Percentiles rank a stretch among this genome's conserved stretches.
phyloP scores from a whole-genome alignment of 2,888 invertebrate species.

The Lagria hirta region DNA sequence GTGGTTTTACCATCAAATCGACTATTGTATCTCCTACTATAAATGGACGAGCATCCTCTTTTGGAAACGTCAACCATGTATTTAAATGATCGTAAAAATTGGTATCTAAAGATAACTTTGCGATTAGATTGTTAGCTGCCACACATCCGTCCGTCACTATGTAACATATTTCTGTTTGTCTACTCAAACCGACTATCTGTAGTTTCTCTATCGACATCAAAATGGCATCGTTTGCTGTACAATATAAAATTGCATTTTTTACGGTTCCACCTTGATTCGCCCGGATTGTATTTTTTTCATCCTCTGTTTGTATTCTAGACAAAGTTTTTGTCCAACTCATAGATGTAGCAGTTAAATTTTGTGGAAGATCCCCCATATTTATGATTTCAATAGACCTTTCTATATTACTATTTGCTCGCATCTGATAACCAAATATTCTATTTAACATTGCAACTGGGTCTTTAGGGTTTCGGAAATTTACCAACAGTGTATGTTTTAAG shows the following conservation, averaged over 20 bases:
- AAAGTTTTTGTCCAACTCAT: conserved; percentile 11
- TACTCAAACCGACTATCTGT: conserved; percentile 9
- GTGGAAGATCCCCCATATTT: neutral
- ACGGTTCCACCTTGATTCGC: conserved; percentile 13
- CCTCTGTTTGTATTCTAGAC: conserved; percentile 3
- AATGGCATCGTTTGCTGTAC: conserved; percentile 3
- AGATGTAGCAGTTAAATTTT: neutral
- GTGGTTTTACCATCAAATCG: neutral
- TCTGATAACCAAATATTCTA: conserved; percentile 5
- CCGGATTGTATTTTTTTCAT: conserved; percentile 10
- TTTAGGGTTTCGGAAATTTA: conserved; percentile 15
- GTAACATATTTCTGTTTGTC: conserved; percentile 4
- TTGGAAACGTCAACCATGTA: conserved; percentile 15
- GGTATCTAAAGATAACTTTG: neutral
- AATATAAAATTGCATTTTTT: conserved; percentile 4
- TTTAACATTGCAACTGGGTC: conserved; percentile 15
- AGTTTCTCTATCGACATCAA: conserved; percentile 1
- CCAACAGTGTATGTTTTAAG: conserved; percentile 5
- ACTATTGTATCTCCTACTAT: conserved; percentile 5
- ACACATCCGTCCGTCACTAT: conserved; percentile 1
- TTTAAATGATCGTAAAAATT: conserved; percentile 17
- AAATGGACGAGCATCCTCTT: neutral
- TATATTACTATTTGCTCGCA: neutral
- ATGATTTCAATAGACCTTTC: conserved; percentile 1
- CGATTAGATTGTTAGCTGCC: neutral